A percentile compares a stretch with the other conserved stretches of the same genome.
phyloP scores from a whole-genome alignment of 2,888 invertebrate genomes.

The Onchidella celtica region DNA sequence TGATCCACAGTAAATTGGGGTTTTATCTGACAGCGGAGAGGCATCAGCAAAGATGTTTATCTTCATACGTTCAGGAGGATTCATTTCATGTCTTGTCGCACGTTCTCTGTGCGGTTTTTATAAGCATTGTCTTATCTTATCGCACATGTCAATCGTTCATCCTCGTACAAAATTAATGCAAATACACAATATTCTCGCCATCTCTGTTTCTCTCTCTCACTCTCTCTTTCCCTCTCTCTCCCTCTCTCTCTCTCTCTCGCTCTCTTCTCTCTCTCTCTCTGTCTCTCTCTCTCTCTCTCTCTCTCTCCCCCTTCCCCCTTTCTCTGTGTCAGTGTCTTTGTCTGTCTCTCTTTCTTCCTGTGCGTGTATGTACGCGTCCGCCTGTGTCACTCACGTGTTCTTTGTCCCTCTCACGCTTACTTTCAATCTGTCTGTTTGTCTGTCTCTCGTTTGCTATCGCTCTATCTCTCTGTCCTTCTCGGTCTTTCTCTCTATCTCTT shows the following conservation, averaged over 20 bases:
- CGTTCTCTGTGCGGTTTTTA: background rate
- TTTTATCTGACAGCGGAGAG: no score
- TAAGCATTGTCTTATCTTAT: background rate
- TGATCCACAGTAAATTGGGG: no score
- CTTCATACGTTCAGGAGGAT: no score
- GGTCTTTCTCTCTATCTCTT: background rate
- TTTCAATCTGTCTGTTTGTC: background rate
- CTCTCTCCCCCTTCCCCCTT: background rate
- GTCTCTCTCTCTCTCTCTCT: no score
- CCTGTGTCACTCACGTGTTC: background rate
- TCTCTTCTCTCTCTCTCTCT: background rate
- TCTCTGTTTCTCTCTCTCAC: background rate
- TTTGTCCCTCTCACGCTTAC: background rate
- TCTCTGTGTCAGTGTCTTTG: background rate
- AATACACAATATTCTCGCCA: background rate
- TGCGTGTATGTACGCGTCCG: no score
- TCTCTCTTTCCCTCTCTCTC: conserved; percentile 11
- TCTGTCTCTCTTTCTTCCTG: background rate
- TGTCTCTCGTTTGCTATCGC: background rate
- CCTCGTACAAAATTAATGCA: background rate
- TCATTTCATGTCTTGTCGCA: no score
- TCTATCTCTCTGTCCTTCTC: background rate
- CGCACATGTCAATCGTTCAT: background rate
- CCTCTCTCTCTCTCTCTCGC: conserved; percentile 1
- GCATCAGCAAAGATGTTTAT: no score